Evolutionary conservation across 2,797 vertebrate species (phyloP).

Genomic region (Ptychadena robeensis): DNA sequence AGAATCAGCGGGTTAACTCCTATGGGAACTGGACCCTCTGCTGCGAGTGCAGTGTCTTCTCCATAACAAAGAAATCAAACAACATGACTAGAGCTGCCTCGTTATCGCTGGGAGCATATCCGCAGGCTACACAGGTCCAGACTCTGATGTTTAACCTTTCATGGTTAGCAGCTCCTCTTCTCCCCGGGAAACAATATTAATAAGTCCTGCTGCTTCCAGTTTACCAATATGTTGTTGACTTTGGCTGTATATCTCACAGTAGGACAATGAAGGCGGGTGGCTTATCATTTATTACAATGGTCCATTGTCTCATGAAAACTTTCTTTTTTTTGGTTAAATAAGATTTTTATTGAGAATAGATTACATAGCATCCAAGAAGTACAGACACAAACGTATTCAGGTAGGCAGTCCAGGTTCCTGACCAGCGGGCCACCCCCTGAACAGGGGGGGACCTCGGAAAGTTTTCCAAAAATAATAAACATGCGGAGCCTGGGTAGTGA

Average conservation of each 20-base stretch:
- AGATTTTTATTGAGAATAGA: no score
- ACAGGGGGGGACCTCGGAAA: no score
- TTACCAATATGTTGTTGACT: neutral
- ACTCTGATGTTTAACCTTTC: constrained; percentile 33
- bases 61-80: constrained; percentile 12
- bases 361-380: no score
- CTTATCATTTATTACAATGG: neutral
- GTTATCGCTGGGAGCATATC: constrained; percentile 22
- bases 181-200: neutral
- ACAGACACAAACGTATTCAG: no score
- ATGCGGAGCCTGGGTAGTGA: no score
- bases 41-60: neutral
- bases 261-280: no score
- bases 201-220: constrained; percentile 1
- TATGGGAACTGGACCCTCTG: neutral
- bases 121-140: constrained; percentile 15
- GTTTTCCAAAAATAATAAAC: no score
- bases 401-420: no score
- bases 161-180: neutral
- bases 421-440: no score
- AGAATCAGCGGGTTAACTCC: neutral
- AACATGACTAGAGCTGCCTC: constrained; percentile 18
- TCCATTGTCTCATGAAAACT: neutral
- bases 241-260: neutral
- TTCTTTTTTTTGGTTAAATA: no score